Conservation (phyloP, 2,113 vertebrate species). For the Sisor rabdophorus region DNA sequence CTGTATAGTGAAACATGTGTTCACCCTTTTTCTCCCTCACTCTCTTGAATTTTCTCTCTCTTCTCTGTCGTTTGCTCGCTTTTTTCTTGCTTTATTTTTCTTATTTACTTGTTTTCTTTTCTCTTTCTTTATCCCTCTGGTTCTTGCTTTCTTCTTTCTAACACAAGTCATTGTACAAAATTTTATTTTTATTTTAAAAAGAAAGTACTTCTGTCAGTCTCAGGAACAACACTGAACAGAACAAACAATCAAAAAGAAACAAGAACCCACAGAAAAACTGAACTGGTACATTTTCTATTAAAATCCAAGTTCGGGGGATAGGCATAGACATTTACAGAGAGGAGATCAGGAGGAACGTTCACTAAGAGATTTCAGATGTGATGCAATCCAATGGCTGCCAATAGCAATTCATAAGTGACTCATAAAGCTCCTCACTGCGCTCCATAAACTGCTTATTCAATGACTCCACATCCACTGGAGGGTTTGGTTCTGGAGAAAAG, state of each 20-base stretch:
- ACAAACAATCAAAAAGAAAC: background rate
- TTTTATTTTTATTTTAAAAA: conserved; percentile 5
- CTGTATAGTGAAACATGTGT: no score
- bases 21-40: no score
- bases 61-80: no score
- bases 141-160: no score
- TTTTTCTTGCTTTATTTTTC: no score
- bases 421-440: conserved; percentile 85
- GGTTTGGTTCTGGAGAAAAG: conserved; percentile 60
- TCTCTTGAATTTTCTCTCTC: no score
- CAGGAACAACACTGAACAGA: background rate
- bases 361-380: conserved; percentile 71
- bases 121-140: no score
- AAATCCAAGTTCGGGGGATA: conserved; percentile 19
- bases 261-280: background rate
- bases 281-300: background rate
- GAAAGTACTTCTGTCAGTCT: background rate
- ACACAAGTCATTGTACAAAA: conserved; percentile 1
- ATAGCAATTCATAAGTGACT: conserved; percentile 84
- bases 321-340: conserved; percentile 27
- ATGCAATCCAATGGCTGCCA: conserved; percentile 86
- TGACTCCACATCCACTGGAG: conserved; percentile 74
- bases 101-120: no score
- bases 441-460: conserved; percentile 86
- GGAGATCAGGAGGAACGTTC: conserved; percentile 47